Evolutionary conservation across 1,140 invertebrate species (phyloP), one percentile per base, ranked within the genome.

Genomic region (Arctopsyche grandis): DNA sequence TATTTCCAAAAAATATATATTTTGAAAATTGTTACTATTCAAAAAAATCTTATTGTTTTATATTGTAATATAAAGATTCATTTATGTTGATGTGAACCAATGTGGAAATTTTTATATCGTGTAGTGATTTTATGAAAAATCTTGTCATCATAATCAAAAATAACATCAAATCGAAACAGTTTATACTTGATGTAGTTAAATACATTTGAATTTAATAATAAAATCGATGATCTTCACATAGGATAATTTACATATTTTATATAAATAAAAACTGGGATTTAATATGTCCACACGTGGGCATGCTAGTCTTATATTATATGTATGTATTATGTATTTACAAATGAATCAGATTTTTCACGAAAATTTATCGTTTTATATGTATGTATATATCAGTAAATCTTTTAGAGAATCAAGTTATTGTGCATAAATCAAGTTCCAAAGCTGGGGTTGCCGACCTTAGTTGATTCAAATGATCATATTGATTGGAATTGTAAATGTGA

Each of bases 221-320:
- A n/a, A 38, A 38, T 38, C 48, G 16, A 52, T 52, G 48, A 52
- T 52, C 3, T 52, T 52, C 48, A 14, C 3, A 4, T 52, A 52
- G 48, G 48, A 52, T 52, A 52, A 52, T 52, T 52, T 14, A 52
- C 48, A 12, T 46, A 7, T 46, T 52, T 52, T 52, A 52, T 5
- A 52, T 52, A 52, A 14, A 52, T 46, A 14, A 1, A 52, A 52
- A 14, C 3, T 52, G 48, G 12, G 48, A 52, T 14, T 52, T 52
- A 14, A 52, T 52, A 14, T 12, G 16, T 52, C 16, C 10, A 16
- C 48, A 52, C 48, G 48, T 52, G 10, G 48, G 12, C 48, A 16
- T 52, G 48, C 48, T 52, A 52, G 48, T 52, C 48, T 52, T 52
- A n/a, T n/a, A n/a, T 46, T 46, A 46, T 46, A 46, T 46, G 48